phyloP scores from a whole-genome alignment of 2,888 invertebrate species.

The Fragum sueziense region DNA sequence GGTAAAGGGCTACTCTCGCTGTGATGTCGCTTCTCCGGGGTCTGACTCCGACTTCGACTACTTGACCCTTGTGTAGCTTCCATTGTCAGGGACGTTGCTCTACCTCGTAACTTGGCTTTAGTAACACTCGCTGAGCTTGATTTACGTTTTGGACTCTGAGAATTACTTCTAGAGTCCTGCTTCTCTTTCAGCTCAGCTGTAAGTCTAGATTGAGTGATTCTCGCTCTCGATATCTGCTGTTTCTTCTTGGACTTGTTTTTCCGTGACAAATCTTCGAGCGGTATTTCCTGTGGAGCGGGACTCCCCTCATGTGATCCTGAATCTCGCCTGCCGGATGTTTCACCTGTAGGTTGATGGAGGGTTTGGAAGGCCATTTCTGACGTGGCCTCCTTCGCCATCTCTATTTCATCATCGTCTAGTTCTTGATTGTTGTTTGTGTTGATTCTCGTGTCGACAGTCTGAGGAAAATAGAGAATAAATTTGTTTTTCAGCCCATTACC shows the following conservation, averaged over 20 bases:
- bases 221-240: slow-evolving; percentile 45
- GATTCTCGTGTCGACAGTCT: background rate
- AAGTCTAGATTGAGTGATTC: slow-evolving; percentile 48
- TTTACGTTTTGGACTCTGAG: slow-evolving; percentile 72
- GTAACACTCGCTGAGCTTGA: slow-evolving; percentile 38
- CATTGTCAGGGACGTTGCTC: slow-evolving; percentile 64
- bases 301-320: slow-evolving; percentile 60
- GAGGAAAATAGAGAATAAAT: too few species aligned
- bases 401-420: slow-evolving; percentile 58
- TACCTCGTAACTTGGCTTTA: slow-evolving; percentile 44
- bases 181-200: slow-evolving; percentile 59
- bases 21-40: slow-evolving; percentile 58
- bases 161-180: slow-evolving; percentile 63
- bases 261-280: slow-evolving; percentile 79
- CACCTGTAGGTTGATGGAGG: slow-evolving; percentile 68
- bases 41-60: slow-evolving; percentile 56
- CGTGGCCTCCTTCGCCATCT: slow-evolving; percentile 76
- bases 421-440: slow-evolving; percentile 13
- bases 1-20: slow-evolving; percentile 66
- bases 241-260: slow-evolving; percentile 61
- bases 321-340: slow-evolving; percentile 47
- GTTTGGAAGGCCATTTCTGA: slow-evolving; percentile 78
- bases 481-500: too few species aligned
- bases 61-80: slow-evolving; percentile 37
- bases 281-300: slow-evolving; percentile 78